A percentile compares a stretch with the other conserved stretches of the same genome.
phyloP scores from a whole-genome alignment of 1,140 invertebrate genomes.

The Ceratosolen fusciceps region DNA sequence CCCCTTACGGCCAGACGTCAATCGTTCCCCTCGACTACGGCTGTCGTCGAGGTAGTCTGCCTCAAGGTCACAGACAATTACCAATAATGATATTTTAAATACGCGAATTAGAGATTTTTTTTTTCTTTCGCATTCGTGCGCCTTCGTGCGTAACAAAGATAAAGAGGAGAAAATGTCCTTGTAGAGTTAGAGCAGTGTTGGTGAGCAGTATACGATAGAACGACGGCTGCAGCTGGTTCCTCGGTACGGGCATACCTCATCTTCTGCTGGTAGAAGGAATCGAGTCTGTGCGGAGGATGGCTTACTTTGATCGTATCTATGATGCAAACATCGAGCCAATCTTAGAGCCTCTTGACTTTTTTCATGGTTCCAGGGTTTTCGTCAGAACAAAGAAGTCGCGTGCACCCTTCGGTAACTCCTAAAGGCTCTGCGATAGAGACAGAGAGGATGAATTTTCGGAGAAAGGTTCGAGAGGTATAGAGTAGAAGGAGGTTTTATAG shows the following conservation, averaged over 20 bases:
- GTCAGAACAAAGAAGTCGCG: neutral
- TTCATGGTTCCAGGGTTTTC: neutral
- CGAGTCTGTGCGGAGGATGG: neutral
- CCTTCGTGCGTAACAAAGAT: neutral
- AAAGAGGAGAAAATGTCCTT: neutral
- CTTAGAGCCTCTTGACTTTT: neutral
- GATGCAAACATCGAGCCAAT: slow-evolving; percentile 1
- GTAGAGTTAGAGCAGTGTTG: neutral
- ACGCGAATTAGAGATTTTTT: too few species aligned
- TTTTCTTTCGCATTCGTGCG: too few species aligned
- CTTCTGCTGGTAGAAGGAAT: neutral
- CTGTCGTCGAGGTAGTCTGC: too few species aligned
- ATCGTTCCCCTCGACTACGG: too few species aligned
- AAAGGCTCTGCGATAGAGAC: too few species aligned
- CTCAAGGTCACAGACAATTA: too few species aligned
- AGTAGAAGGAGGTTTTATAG: neutral
- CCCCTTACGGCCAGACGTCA: too few species aligned
- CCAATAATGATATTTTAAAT: too few species aligned
- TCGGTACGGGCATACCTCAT: neutral
- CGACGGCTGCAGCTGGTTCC: neutral
- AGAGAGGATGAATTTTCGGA: too few species aligned
- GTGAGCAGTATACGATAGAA: neutral
- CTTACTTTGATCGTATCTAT: neutral
- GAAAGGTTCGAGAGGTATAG: neutral
- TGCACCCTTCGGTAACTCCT: too few species aligned